Base-by-base conservation (phyloP, 2,113 vertebrate genomes). In the Corythoichthys intestinalis region DNA sequence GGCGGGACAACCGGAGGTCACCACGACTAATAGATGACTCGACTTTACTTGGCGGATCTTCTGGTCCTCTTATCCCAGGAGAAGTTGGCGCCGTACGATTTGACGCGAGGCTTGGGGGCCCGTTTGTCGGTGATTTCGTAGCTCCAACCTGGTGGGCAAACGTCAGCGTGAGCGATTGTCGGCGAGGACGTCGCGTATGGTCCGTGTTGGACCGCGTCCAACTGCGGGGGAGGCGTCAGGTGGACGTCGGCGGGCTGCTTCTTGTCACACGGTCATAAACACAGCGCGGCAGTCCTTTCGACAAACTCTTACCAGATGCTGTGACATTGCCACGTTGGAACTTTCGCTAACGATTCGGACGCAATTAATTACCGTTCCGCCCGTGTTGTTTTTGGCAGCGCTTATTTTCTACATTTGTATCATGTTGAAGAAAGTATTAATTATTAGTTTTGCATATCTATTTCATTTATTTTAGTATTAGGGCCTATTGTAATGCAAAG, bases 31-130 rank as follows among this genome's bases (percentile, higher is more conserved):
- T 80, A 87, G 81, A 87, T 67, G 90, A 88, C 84, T 83, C 90
- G 85, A 82, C 86, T 88, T 92, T 94, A 98, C 91, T 98, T 98
- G 74, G 95, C 94, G 57, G 96, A 96, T 76, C 97, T 94, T 84
- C 95, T 92, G 80, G 94, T 97, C 90, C 97, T 96, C 92, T 94
- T 98, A 91, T 96, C 91, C 96, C 96, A 99, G 85, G 96, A 97
- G 93, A 97, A 99, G 93, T 99, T 99, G 79, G 94, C 94, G 20
- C 94, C 96, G 0, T 99, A 99, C 83, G 96, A 98, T 88, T 98
- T 99, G 82, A 92, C 94, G 89, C 94, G 95, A 71, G 95, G 95
- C 91, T 96, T 96, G 47, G 94, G 90, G 84, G 80, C 90, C 86
- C 88, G 95, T 88, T 88, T 95, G 86, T 98, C 95, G 65, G 95